Evolutionary conservation across 2,113 vertebrate genomes (phyloP).

Genomic region (Urocynchramus pylzowi): DNA sequence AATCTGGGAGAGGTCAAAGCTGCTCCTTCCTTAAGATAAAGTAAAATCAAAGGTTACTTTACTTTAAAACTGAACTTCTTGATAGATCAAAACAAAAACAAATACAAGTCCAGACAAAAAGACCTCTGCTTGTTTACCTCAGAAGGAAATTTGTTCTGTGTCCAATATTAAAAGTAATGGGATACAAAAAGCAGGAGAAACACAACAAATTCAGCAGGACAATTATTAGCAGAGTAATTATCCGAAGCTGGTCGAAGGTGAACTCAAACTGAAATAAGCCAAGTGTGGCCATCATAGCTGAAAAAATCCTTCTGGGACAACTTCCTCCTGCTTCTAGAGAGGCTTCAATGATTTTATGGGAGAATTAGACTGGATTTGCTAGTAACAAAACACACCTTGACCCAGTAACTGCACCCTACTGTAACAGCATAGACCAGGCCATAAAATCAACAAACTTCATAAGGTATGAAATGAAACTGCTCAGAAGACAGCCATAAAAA

Average conservation of each 20-base stretch:
- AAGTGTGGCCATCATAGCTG: background rate
- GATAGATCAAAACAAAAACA: background rate
- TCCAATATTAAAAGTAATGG: background rate
- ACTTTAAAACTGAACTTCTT: background rate
- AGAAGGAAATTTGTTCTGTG: background rate
- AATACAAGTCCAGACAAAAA: background rate
- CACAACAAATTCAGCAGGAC: background rate
- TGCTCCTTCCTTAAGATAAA: background rate
- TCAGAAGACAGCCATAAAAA: background rate
- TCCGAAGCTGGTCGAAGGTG: background rate
- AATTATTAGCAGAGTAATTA: background rate
- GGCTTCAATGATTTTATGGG: background rate
- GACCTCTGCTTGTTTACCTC: background rate
- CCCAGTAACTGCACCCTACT: background rate
- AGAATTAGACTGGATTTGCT: background rate
- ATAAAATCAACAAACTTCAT: background rate
- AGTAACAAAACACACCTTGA: background rate
- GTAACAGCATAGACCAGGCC: background rate
- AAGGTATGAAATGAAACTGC: background rate
- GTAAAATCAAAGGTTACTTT: background rate
- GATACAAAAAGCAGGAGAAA: background rate
- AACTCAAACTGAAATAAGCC: background rate
- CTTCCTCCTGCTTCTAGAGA: background rate
- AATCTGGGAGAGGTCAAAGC: background rate
- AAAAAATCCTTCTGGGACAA: background rate